phyloP scores from a whole-genome alignment of 2,888 invertebrate species.

The Xylota sylvarum region DNA sequence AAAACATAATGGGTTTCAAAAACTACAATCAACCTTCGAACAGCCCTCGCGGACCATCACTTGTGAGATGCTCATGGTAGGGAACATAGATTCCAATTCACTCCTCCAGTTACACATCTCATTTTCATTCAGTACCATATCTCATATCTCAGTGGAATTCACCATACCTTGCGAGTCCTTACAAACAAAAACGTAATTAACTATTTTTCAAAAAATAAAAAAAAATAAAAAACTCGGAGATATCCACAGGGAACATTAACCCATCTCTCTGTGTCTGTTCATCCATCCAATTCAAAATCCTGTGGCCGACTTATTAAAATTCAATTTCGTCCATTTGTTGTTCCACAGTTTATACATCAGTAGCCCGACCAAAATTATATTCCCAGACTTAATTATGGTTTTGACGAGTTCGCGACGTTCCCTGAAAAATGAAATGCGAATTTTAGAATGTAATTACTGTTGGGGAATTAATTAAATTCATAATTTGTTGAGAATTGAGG shows the following conservation, averaged over 20 bases:
- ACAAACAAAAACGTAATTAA: slow-evolving; percentile 18
- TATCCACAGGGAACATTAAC: background rate
- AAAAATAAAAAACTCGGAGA: background rate
- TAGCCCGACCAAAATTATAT: slow-evolving; percentile 82
- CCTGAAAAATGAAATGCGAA: slow-evolving; percentile 74
- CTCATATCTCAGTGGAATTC: background rate
- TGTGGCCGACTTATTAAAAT: slow-evolving; percentile 79
- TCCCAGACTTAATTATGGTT: slow-evolving; percentile 81
- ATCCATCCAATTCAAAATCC: slow-evolving; percentile 34
- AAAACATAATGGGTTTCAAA: slow-evolving; percentile 29
- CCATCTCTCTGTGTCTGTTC: background rate
- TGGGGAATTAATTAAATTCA: slow-evolving; percentile 37
- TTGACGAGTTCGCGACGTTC: slow-evolving; percentile 81
- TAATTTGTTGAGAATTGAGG: background rate
- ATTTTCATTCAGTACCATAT: background rate
- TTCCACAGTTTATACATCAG: slow-evolving; percentile 83
- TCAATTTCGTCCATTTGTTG: slow-evolving; percentile 84
- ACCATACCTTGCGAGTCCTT: background rate
- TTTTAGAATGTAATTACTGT: slow-evolving; percentile 32
- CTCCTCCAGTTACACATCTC: background rate
- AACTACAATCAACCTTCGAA: slow-evolving; percentile 19
- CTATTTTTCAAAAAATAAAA: slow-evolving; percentile 8
- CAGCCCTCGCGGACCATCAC: no score
- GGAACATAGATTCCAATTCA: background rate
- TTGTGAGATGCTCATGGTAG: background rate